Conservation (phyloP, 2,113 vertebrate species). For the Nansenia antarctica region DNA sequence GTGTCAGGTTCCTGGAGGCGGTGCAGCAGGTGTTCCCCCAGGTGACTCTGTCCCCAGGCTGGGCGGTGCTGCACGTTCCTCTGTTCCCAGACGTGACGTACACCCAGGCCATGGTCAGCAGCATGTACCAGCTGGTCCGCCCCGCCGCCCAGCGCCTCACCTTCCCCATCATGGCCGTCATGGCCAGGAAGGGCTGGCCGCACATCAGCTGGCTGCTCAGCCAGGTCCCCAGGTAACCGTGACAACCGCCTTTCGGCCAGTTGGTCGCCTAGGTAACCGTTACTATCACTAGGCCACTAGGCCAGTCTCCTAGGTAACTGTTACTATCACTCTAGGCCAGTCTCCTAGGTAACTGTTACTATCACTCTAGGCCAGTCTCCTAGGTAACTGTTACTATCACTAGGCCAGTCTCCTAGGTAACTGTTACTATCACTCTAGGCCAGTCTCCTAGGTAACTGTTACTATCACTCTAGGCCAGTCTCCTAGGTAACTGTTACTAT, state of each 20-base stretch:
- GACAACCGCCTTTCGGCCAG: neutral
- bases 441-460: too few relatives aligned
- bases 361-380: too few relatives aligned
- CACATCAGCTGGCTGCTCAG: constrained; percentile 84
- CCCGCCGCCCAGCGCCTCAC: constrained; percentile 76
- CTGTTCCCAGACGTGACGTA: constrained; percentile 59
- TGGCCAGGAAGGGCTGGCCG: constrained; percentile 76
- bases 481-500: too few relatives aligned
- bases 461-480: too few relatives aligned
- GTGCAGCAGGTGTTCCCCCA: constrained; percentile 79
- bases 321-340: too few relatives aligned
- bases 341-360: too few relatives aligned
- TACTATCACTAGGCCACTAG: too few relatives aligned
- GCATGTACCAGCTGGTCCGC: constrained; percentile 76
- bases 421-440: too few relatives aligned
- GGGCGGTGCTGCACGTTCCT: constrained; percentile 75
- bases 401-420: too few relatives aligned
- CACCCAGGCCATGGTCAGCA: constrained; percentile 74
- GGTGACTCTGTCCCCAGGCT: constrained; percentile 81
- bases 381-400: too few relatives aligned
- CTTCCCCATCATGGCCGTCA: constrained; percentile 76
- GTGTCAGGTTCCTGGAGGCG: constrained; percentile 77
- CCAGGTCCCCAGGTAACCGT: constrained; percentile 78
- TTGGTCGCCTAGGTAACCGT: neutral
- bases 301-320: too few relatives aligned